phyloP scores from a whole-genome alignment of 2,113 vertebrate genomes.

The Gasterosteus nipponicus region DNA sequence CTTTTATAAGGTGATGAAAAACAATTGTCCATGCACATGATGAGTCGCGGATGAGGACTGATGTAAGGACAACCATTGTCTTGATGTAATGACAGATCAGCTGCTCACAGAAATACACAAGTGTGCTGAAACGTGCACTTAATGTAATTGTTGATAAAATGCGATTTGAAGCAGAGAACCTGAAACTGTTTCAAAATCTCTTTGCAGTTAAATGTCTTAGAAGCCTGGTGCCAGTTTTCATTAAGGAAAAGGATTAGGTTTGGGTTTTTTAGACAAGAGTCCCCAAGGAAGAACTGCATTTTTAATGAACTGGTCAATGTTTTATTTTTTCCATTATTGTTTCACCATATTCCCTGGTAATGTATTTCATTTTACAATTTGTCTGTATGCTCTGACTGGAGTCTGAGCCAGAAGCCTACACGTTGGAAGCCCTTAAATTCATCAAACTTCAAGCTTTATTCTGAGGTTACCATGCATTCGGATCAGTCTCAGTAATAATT shows the following conservation, averaged over 20 bases:
- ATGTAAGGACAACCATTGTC: constrained; percentile 12
- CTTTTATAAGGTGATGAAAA: constrained; percentile 56
- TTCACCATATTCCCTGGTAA: too few relatives aligned
- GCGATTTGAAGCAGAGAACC: constrained; percentile 1
- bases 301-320: too few relatives aligned
- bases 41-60: constrained; percentile 2
- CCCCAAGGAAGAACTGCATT: too few relatives aligned
- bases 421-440: not conserved
- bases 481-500: not conserved
- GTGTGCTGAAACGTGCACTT: constrained; percentile 14
- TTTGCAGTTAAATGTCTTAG: not conserved
- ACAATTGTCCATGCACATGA: constrained; percentile 22
- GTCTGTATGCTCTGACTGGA: not conserved
- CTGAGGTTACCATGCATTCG: not conserved
- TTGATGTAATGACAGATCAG: constrained; percentile 29
- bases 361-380: too few relatives aligned
- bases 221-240: not conserved
- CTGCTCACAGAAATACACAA: constrained; percentile 15
- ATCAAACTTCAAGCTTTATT: not conserved
- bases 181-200: not conserved
- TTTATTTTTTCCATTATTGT: too few relatives aligned
- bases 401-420: not conserved
- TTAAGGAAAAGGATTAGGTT: not conserved
- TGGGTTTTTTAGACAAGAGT: too few relatives aligned
- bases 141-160: constrained; percentile 6